Evolutionary conservation across 2,797 vertebrate species (phyloP).

Genomic region (Sebastiscus albofasciatus): DNA sequence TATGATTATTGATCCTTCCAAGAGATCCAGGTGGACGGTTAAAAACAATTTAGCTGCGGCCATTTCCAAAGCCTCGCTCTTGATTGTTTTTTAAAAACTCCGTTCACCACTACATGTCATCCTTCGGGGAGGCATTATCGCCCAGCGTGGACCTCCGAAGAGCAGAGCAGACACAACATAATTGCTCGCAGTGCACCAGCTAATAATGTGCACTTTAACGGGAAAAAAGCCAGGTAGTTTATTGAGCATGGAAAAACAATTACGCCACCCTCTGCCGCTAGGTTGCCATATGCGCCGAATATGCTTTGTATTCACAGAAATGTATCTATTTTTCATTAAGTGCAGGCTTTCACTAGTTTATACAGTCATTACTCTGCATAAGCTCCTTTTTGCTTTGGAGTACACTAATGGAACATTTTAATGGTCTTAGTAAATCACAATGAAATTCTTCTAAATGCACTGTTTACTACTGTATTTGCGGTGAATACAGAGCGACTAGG

Average conservation of each 20-base stretch:
- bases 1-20: conserved; percentile 55
- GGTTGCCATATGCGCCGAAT: conserved; percentile 13
- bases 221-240: conserved; percentile 24
- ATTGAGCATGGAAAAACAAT: conserved; percentile 56
- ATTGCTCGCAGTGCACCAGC: conserved; percentile 38
- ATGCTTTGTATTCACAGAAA: conserved; percentile 52
- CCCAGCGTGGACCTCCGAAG: conserved; percentile 22
- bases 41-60: conserved; percentile 5
- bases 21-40: conserved; percentile 28
- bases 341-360: conserved; percentile 44
- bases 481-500: conserved; percentile 7
- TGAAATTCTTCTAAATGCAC: conserved; percentile 35
- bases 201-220: conserved; percentile 57
- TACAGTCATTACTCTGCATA: conserved; percentile 54
- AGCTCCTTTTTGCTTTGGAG: conserved; percentile 36
- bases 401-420: conserved; percentile 63
- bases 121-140: conserved; percentile 30
- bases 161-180: conserved; percentile 14
- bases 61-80: conserved; percentile 28
- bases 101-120: neutral
- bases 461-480: conserved; percentile 23
- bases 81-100: conserved; percentile 32
- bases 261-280: conserved; percentile 18
- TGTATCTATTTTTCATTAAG: conserved; percentile 59
- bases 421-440: conserved; percentile 56